Conservation (phyloP, 2,888 invertebrate species). For the Eupithecia abbreviata region DNA sequence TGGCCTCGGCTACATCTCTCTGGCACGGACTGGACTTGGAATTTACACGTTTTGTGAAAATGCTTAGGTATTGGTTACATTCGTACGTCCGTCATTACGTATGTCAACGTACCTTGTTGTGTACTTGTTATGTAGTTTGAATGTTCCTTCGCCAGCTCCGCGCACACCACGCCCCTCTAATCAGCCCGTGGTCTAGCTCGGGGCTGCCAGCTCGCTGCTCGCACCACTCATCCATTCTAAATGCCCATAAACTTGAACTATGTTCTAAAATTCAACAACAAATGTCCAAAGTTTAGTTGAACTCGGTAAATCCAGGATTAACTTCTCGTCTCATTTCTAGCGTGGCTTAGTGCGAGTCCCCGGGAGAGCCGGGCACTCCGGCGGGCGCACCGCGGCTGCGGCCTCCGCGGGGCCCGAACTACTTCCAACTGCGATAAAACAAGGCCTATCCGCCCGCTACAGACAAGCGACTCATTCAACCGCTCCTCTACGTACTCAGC, state of each 20-base stretch:
- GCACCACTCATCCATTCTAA: background rate
- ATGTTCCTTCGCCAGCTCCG: background rate
- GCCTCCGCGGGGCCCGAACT: slow-evolving; percentile 10
- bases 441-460: background rate
- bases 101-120: background rate
- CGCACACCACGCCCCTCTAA: background rate
- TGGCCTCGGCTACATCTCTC: background rate
- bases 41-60: background rate
- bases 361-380: background rate
- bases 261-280: slow-evolving; percentile 8
- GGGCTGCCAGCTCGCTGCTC: background rate
- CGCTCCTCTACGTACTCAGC: background rate
- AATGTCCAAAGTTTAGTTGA: slow-evolving; percentile 1
- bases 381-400: slow-evolving; percentile 9
- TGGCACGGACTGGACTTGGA: background rate
- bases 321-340: slow-evolving; percentile 15
- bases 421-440: slow-evolving; percentile 3
- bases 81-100: background rate
- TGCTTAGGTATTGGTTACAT: background rate
- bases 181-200: background rate
- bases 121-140: background rate
- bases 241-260: background rate
- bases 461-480: background rate
- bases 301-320: slow-evolving; percentile 5
- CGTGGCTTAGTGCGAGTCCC: slow-evolving; percentile 24